Conservation (phyloP, 2,113 vertebrate genomes). For the Tinamus guttatus region DNA sequence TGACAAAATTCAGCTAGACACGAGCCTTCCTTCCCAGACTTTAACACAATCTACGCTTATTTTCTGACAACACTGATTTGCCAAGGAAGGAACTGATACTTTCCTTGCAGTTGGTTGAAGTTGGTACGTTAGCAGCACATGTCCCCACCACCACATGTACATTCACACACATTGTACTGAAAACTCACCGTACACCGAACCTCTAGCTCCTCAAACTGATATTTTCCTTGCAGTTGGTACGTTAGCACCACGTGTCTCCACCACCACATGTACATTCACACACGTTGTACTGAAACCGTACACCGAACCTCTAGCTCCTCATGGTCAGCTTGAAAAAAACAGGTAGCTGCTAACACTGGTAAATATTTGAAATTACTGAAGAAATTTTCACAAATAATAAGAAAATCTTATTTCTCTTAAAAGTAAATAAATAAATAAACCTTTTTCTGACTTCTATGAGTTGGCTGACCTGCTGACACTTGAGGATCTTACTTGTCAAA, state of each 20-base stretch:
- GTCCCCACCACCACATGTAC: background rate
- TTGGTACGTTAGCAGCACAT: background rate
- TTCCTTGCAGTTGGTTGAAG: background rate
- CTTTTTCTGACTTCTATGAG: background rate
- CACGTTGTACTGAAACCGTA: background rate
- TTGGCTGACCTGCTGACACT: background rate
- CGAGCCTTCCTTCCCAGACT: background rate
- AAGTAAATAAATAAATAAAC: background rate
- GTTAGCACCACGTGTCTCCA: background rate
- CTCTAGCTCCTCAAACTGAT: background rate
- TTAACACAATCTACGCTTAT: background rate
- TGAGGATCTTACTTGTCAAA: background rate
- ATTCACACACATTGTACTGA: fast-evolving
- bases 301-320: background rate
- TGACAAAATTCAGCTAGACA: background rate
- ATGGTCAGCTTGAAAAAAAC: background rate
- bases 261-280: fast-evolving
- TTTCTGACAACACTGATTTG: background rate
- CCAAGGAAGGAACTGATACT: background rate
- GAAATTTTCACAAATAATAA: background rate
- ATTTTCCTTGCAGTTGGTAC: background rate
- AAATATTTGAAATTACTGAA: background rate
- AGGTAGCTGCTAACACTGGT: background rate
- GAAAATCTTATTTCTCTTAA: background rate
- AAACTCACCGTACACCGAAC: background rate